phyloP scores from a whole-genome alignment of 2,888 invertebrate genomes.

The Mesoligia furuncula region DNA sequence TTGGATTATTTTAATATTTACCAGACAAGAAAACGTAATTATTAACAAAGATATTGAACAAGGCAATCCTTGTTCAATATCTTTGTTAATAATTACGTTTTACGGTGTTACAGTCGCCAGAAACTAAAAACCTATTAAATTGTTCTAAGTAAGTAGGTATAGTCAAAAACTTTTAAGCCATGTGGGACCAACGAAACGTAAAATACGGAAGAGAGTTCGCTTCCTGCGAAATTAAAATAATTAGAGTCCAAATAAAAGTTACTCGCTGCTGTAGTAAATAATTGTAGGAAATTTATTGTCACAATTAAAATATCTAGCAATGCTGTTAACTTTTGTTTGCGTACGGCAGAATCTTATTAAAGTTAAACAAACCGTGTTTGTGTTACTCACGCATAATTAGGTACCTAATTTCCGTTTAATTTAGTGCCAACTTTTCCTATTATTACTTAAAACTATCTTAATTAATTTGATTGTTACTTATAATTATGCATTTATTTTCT shows the following conservation, averaged over 20 bases:
- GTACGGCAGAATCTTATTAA: constrained; percentile 45
- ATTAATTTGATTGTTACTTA: constrained; percentile 46
- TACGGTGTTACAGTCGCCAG: constrained; percentile 9
- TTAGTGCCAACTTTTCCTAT: constrained; percentile 46
- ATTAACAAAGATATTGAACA: constrained; percentile 5
- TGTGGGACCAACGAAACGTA: constrained; percentile 66
- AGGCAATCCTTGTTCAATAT: too few relatives aligned
- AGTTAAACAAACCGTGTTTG: constrained; percentile 51
- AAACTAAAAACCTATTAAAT: constrained; percentile 33
- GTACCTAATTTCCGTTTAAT: constrained; percentile 52
- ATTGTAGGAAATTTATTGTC: constrained; percentile 63
- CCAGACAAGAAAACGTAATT: constrained; percentile 29
- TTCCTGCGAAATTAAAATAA: constrained; percentile 64
- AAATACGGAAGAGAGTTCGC: constrained; percentile 57
- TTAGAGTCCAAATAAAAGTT: constrained; percentile 61
- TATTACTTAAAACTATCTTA: constrained; percentile 42
- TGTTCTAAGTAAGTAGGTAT: constrained; percentile 47
- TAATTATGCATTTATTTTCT: constrained; percentile 38
- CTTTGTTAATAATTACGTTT: too few relatives aligned
- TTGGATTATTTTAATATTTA: constrained; percentile 42
- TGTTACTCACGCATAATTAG: constrained; percentile 52
- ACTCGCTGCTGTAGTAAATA: constrained; percentile 53
- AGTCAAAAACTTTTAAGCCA: constrained; percentile 52
- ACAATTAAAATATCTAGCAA: constrained; percentile 65
- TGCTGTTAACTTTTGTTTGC: constrained; percentile 59